phyloP scores from a whole-genome alignment of 2,888 invertebrate genomes.

The Pollenia labialis region DNA sequence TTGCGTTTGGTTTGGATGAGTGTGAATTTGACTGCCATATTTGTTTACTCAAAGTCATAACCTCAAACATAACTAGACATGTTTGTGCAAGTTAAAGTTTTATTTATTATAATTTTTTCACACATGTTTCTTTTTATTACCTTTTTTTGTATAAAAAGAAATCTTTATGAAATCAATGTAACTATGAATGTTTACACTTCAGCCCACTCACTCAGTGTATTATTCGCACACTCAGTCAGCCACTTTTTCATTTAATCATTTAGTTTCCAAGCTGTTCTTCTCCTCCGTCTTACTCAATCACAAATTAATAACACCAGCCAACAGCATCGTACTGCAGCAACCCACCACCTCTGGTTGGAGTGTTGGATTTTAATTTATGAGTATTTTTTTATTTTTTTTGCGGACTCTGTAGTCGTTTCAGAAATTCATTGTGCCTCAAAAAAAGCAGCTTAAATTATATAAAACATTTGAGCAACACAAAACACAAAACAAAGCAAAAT shows the following conservation, averaged over 20 bases:
- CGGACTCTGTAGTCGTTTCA: neutral
- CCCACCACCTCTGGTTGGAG: neutral
- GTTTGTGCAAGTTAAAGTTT: neutral
- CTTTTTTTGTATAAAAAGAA: neutral
- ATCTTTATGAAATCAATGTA: constrained; percentile 34
- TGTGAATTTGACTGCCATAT: neutral
- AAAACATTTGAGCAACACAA: constrained; percentile 15
- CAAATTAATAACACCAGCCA: neutral
- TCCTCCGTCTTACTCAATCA: neutral
- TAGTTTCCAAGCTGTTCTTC: neutral
- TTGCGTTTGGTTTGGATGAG: neutral
- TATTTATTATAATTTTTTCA: constrained; percentile 11
- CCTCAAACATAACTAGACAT: neutral
- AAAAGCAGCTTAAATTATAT: constrained; percentile 11
- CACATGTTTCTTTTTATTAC: neutral
- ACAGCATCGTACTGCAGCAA: neutral
- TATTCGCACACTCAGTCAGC: constrained; percentile 7
- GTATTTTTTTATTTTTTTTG: constrained; percentile 12
- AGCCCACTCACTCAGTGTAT: constrained; percentile 39
- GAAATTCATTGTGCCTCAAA: constrained; percentile 33
- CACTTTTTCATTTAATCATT: constrained; percentile 1
- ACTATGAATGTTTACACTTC: constrained; percentile 35
- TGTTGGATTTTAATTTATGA: constrained; percentile 41
- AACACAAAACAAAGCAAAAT: constrained; percentile 25
- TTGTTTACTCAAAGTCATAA: neutral